These are phyloP conservation scores for Diploscapter pachys DNA, from an alignment of 1,140 invertebrate genomes.

Conservation along the genomic window DNA sequence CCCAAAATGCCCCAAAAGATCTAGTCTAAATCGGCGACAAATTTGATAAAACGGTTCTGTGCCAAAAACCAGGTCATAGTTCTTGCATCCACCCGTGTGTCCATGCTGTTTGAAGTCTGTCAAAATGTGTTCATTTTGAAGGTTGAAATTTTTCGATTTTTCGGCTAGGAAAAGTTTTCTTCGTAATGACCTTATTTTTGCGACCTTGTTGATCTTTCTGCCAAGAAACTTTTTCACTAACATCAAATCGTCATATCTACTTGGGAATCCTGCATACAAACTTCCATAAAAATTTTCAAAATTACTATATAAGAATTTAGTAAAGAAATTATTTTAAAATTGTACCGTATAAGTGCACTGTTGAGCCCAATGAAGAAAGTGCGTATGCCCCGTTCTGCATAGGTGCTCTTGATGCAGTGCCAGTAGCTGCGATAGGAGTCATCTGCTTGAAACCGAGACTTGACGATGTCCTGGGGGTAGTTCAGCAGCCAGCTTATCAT, in stretches of 20 bases:
- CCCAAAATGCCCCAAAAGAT: no score
- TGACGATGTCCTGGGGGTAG: constrained; percentile 84
- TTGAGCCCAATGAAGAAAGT: constrained; percentile 56
- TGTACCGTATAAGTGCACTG: constrained; percentile 52
- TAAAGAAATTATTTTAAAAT: background rate
- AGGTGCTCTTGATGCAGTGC: constrained; percentile 69
- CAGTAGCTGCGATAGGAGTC: constrained; percentile 33
- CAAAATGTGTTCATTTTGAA: no score
- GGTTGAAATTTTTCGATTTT: no score
- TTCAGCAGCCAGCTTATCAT: constrained; percentile 76
- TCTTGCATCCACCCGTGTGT: no score
- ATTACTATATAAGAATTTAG: constrained; percentile 50
- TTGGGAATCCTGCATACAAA: background rate
- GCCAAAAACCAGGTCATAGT: no score
- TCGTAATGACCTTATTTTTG: background rate
- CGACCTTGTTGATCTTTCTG: background rate
- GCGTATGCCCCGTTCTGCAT: constrained; percentile 69
- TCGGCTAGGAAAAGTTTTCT: no score
- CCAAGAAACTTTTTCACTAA: no score
- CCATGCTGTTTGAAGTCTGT: no score
- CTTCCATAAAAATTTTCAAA: no score
- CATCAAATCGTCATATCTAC: no score
- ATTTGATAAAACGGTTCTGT: no score
- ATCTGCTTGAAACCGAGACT: constrained; percentile 80
- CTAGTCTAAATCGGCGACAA: no score